Evolutionary conservation across 2,797 vertebrate genomes (phyloP), one percentile per base, ranked within the genome.

Genomic region (Mus spretus): DNA sequence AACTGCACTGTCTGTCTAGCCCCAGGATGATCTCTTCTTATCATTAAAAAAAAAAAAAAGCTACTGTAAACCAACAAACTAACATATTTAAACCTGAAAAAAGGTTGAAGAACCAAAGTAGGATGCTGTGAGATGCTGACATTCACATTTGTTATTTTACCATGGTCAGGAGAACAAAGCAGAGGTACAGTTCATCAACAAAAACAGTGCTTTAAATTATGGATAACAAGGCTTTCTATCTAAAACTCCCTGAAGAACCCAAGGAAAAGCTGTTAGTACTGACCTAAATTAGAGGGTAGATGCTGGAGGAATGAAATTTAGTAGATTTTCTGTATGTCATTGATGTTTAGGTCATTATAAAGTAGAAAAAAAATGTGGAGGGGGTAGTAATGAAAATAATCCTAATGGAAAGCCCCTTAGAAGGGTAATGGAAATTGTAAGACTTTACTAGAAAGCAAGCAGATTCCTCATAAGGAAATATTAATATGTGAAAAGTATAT

Each of bases 331-430:
- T 44, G 6, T 77, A 9, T 96, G 82, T 82, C 88, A 90, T 53
- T 37, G 67, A 50, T 90, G 89, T 96, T 90, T 65, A 50, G 63
- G 91, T 96, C 72, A 91, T 94, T 93, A 84, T 63, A 90, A 92
- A 96, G 67, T 82, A 67, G 28, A 40, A 72, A 40, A 28, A 84
- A 77, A 17, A 4, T 90, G 44, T 67, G 88, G 88, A 70, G 57
- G 53, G 28, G 72, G 3, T 63, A 34, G 40, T 67, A 90, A 90
- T 93, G 95, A 67, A 90, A 94, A 59, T 85, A 91, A 88, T 78
- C 17, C 28, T 44, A 96, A 15, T 0, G 12, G 37, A 80, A 94
- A 92, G 47, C 15, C 40, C 74, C 79, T 89, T 77, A 14, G 47
- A 78, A 28, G n/a, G 37, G 6, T 37, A 65, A 93, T 88, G 57